These are phyloP conservation scores for Spilarctia lutea DNA, from an alignment of 2,888 invertebrate genomes.

Conservation along the genomic window DNA sequence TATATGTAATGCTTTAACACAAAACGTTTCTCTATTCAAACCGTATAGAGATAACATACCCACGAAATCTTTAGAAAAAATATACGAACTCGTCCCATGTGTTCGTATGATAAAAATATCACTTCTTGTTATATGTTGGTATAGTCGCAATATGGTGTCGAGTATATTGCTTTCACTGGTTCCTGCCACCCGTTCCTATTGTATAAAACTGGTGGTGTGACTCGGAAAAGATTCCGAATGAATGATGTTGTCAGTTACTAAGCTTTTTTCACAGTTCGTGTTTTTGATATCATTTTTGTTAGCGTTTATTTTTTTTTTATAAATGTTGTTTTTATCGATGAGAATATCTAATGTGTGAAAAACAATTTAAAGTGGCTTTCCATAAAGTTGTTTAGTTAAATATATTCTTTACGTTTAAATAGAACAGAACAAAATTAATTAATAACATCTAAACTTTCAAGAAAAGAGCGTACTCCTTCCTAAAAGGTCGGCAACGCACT, in stretches of 20 bases:
- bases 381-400: background rate
- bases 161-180: constrained; percentile 59
- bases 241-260: constrained; percentile 17
- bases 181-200: constrained; percentile 49
- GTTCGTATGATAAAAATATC: constrained; percentile 55
- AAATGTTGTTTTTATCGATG: background rate
- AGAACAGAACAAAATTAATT: too few relatives aligned
- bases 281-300: background rate
- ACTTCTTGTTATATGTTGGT: constrained; percentile 44
- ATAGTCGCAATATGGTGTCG: constrained; percentile 62
- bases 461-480: too few relatives aligned
- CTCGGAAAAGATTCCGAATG: constrained; percentile 13
- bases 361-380: background rate
- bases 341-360: background rate
- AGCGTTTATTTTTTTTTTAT: background rate
- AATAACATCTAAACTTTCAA: too few relatives aligned
- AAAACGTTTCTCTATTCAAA: constrained; percentile 8
- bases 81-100: constrained; percentile 40
- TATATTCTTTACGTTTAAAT: too few relatives aligned
- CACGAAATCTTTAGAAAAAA: constrained; percentile 29
- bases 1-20: constrained; percentile 1
- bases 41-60: constrained; percentile 21
- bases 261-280: constrained; percentile 9
- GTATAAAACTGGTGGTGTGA: constrained; percentile 36
- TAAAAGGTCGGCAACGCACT: too few relatives aligned